A percentile compares a stretch with the other conserved stretches of the same genome.
Conservation (phyloP, 2,113 vertebrate species). For the Ageneiosus marmoratus region DNA sequence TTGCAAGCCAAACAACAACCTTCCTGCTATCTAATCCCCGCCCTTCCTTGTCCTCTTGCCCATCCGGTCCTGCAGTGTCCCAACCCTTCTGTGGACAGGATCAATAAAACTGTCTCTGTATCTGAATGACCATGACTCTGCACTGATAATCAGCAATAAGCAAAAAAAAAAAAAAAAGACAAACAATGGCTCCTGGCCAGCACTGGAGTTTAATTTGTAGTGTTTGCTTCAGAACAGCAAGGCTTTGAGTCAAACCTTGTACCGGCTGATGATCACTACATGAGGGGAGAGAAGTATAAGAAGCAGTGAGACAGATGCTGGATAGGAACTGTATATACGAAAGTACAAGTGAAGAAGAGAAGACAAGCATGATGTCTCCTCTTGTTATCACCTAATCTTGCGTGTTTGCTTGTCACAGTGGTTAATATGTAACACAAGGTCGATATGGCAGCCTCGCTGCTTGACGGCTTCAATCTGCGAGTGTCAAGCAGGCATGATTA, state of each 20-base stretch:
- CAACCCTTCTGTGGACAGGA: constrained; percentile 58
- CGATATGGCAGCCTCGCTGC: constrained; percentile 70
- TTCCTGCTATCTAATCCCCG: constrained; percentile 28
- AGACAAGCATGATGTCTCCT: constrained; percentile 38
- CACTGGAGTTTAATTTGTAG: background rate
- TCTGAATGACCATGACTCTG: constrained; percentile 62
- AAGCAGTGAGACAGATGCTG: background rate
- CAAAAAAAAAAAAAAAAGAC: constrained; percentile 28
- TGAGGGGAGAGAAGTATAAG: background rate
- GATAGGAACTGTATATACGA: too few relatives aligned
- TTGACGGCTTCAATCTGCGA: constrained; percentile 75
- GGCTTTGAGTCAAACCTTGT: background rate
- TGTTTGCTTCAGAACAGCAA: background rate
- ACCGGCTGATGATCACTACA: background rate
- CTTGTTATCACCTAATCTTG: constrained; percentile 29
- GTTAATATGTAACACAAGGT: constrained; percentile 77
- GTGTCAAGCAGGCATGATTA: constrained; percentile 78
- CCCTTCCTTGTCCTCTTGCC: constrained; percentile 55
- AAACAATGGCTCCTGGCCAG: constrained; percentile 52
- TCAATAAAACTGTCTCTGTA: constrained; percentile 74
- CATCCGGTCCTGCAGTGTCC: constrained; percentile 54
- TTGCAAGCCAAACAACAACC: background rate
- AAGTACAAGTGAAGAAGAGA: background rate
- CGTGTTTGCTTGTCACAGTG: constrained; percentile 49
- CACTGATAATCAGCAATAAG: constrained; percentile 66